Conservation (phyloP, 2,888 invertebrate genomes). For the Brenthis daphne region DNA sequence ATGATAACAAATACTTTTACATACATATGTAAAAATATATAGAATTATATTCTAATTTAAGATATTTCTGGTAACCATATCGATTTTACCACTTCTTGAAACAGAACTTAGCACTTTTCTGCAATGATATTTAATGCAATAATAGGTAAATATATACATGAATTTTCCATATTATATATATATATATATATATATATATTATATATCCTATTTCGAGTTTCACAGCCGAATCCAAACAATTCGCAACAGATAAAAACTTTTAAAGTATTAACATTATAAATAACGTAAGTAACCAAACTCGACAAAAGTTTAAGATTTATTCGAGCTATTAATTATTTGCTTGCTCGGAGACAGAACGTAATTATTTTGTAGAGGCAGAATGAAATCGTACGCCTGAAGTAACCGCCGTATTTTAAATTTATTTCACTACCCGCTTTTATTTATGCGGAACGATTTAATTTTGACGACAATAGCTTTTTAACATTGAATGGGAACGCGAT, state of each 20-base stretch:
- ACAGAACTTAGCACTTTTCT: too few species aligned
- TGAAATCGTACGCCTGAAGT: constrained; percentile 60
- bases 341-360: constrained; percentile 62
- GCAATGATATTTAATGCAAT: neutral
- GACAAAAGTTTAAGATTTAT: constrained; percentile 69
- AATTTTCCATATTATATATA: too few species aligned
- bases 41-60: too few species aligned
- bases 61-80: too few species aligned
- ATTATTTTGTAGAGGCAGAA: constrained; percentile 64
- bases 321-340: constrained; percentile 66
- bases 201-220: too few species aligned
- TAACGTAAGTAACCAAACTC: constrained; percentile 58
- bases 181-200: too few species aligned
- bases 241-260: constrained; percentile 36
- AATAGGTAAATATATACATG: neutral
- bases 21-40: too few species aligned
- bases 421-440: constrained; percentile 48
- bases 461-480: constrained; percentile 46
- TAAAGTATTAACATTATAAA: constrained; percentile 56
- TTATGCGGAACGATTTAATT: constrained; percentile 48
- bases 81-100: too few species aligned
- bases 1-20: too few species aligned
- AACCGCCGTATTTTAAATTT: constrained; percentile 54
- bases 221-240: constrained; percentile 26
- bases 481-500: constrained; percentile 34